Conservation (phyloP, 1,140 invertebrate species). For the Nymphalis io region DNA sequence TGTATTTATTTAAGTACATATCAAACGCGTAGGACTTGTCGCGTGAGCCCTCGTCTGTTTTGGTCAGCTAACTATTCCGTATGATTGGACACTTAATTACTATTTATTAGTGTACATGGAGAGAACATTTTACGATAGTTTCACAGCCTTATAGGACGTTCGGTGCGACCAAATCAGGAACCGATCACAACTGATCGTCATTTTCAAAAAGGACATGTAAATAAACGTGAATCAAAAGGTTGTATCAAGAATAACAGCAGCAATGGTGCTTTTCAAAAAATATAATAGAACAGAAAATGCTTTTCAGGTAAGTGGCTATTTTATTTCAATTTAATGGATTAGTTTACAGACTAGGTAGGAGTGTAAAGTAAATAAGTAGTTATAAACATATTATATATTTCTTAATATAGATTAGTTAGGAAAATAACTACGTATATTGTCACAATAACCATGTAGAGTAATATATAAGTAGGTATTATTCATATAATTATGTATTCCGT, state of each 20-base stretch:
- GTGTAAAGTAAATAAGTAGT: too few relatives aligned
- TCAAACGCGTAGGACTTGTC: constrained; percentile 28
- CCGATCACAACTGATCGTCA: constrained; percentile 40
- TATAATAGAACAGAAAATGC: not conserved
- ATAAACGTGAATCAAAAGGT: constrained; percentile 28
- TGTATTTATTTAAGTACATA: constrained; percentile 5
- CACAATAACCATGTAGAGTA: too few relatives aligned
- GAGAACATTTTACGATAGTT: constrained; percentile 44
- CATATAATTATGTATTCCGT: too few relatives aligned
- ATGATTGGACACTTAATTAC: constrained; percentile 58
- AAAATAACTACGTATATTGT: too few relatives aligned
- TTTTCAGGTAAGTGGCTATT: not conserved
- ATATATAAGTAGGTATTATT: too few relatives aligned
- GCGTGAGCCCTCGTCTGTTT: constrained; percentile 25
- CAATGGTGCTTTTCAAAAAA: not conserved
- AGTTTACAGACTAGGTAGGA: not conserved
- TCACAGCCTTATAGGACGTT: constrained; percentile 48
- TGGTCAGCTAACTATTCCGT: constrained; percentile 40
- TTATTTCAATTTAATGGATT: not conserved
- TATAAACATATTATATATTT: too few relatives aligned
- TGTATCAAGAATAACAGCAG: constrained; percentile 1
- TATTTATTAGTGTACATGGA: constrained; percentile 66
- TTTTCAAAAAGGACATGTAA: constrained; percentile 49
- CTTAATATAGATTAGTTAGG: too few relatives aligned
- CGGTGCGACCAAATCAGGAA: constrained; percentile 35